Base-by-base conservation (phyloP, 2,888 invertebrate species). In the Petrolisthes cinctipes region DNA sequence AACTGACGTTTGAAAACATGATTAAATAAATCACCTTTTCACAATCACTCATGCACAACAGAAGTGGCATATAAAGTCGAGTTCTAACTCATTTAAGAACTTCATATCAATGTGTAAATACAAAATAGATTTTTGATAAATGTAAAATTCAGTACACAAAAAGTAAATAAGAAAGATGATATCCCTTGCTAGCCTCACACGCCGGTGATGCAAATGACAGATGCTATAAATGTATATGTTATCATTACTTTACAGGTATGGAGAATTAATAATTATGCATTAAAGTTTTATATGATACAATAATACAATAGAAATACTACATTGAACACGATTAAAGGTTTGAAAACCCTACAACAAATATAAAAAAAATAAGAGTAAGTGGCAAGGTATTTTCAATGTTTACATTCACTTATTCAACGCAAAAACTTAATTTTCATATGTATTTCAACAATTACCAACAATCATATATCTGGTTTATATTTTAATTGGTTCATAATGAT, bases 171-270 rank as follows among this genome's bases (percentile, higher is more conserved):
- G 6, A 71, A 71, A 71, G 71, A 20, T 71, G 6, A n/a, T n/a
- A 17, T 71, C 6, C 71, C 71, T 14, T 1, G 20, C 71, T 71
- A 79, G 79, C 79, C 79, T 79, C 79, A 79, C 79, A 79, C 79
- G 79, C 79, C 79, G 56, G 56, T 54, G n/a, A 54, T 54, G 56
- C 79, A 79, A 54, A 9, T 79, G n/a, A 79, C 20, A 54, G 79
- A 56, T 56, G 56, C 79, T 54, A 54, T 79, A 54, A 79, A 54
- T 79, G 54, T 56, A 56, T 23, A 56, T 56, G n/a, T 79, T 79
- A 54, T 56, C 11, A 9, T 14, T 56, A 56, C 11, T 9, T 6
- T 56, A 79, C 54, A 79, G 56, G 54, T n/a, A 2, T 9, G 17
- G 5, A 17, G n/a, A 6, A n/a, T n/a, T 56, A 20, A 23, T 6